These are phyloP conservation scores for Agrenia bidenticulata DNA, from an alignment of 2,888 invertebrate genomes.

Conservation along the genomic window DNA sequence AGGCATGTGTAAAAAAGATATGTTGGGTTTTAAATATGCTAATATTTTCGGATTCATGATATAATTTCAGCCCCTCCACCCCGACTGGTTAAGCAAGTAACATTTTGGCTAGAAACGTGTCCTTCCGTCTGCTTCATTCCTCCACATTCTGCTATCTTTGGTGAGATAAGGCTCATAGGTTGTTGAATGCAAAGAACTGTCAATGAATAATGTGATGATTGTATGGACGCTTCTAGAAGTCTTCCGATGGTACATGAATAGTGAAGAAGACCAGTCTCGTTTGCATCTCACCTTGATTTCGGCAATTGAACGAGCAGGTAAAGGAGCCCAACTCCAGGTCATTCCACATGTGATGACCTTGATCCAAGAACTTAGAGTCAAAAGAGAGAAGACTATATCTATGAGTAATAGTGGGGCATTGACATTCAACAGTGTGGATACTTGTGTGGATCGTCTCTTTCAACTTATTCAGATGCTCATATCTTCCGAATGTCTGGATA, in stretches of 20 bases:
- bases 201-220: neutral
- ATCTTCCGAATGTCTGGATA: constrained; percentile 44
- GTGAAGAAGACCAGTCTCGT: constrained; percentile 35
- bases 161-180: no score
- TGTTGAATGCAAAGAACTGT: neutral
- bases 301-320: constrained; percentile 44
- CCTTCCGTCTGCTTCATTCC: constrained; percentile 49
- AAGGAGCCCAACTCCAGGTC: constrained; percentile 49
- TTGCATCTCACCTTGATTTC: constrained; percentile 45
- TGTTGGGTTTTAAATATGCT: no score
- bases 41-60: constrained; percentile 6
- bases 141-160: constrained; percentile 50
- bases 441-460: constrained; percentile 40
- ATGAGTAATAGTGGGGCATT: constrained; percentile 21
- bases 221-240: constrained; percentile 37
- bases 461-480: constrained; percentile 50
- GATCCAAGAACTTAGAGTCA: constrained; percentile 46
- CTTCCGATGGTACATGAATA: constrained; percentile 45
- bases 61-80: constrained; percentile 39
- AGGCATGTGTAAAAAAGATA: no score
- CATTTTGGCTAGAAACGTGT: constrained; percentile 44
- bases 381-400: constrained; percentile 29
- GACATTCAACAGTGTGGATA: constrained; percentile 20
- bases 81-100: constrained; percentile 39
- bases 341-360: constrained; percentile 51